Evolutionary conservation across 1,140 invertebrate species (phyloP), one percentile per base, ranked within the genome.

Genomic region (Cherax destructor): DNA sequence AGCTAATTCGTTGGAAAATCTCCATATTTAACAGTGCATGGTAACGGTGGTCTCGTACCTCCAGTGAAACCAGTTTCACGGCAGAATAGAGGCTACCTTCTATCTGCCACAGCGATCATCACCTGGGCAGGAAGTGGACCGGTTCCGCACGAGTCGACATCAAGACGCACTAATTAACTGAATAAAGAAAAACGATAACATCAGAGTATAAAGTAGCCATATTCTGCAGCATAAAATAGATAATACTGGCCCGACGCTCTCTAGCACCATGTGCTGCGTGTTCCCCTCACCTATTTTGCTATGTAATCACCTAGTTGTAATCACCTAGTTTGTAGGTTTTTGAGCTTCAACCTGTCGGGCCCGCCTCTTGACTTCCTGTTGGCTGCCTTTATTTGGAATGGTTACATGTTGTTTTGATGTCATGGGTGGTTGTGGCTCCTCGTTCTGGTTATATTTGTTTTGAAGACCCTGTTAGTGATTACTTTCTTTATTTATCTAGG

Each of bases 11-110:
- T 41, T 41, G 30, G 30, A 41, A 41, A 41, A 41, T 41, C 30
- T 41, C 30, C 30, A 41, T 2, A 41, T 41, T 41, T 41, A 41
- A 41, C 30, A 41, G 0, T 41, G 30, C 30, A 41, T 41, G 30
- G 30, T 16, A 59, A 16, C 56, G 16, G 3, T 69, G 11, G 9
- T 21, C 65, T 69, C 9, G 18, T 21, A 16, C 21, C 9, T 21
- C 69, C 24, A 21, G n/a, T n/a, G 69, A 74, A 74, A 74, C 69
- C 69, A 74, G 21, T 74, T 74, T 74, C 69, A n/a, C 30, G 69
- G 24, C 7, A 74, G 69, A 30, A 30, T 30, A 7, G 16, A 7
- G n/a, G n/a, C 7, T 30, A 5, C 1, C 65, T 30, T 6, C 6
- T 74, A 74, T 74, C 69, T 74, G 7, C 69, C 4, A n/a, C n/a